Evolutionary conservation across 2,888 invertebrate genomes (phyloP), one percentile per base, ranked within the genome.

Genomic region (Sialis fuliginosa): DNA sequence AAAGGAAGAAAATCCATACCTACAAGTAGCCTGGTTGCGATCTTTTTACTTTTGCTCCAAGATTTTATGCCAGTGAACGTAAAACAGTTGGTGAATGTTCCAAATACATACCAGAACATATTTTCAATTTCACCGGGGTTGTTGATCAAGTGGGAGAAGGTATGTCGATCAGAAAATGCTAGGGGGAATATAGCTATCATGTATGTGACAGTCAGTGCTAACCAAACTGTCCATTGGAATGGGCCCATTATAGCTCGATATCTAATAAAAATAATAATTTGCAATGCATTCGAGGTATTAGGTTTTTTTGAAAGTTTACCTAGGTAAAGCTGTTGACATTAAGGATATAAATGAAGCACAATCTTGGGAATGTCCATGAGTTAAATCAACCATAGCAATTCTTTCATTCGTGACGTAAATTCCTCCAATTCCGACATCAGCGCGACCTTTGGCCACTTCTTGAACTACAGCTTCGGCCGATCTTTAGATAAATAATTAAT

Each of bases 21-120:
- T 51, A 86, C 79, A 9, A 86, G 64, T 7, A 85, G 56, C 50
- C 83, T 70, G 0, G 83, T 84, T 0, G 84, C 79, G 22, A 74
- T 62, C 60, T 81, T 82, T 42, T 70, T 71, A 2, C 78, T 76
- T 58, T 70, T 77, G 52, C 75, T 76, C 82, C 81, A 86, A 8
- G 82, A 79, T 54, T 76, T 73, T 57, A 71, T 72, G 0, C 81
- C 80, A 39, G 69, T 63, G 56, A 81, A 81, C 0, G 80, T 79
- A 55, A 87, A 82, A 54, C 81, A 79, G 57, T 87, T 87, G 0
- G 87, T 87, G 57, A 86, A 87, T 40, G 85, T 86, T 5, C 86
- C 85, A 56, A 85, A 87, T 47, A 87, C 83, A 58, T 84, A 85
- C 86, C 86, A 87, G 60, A 86, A 86, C 84, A 86, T 85, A 55